phyloP scores from a whole-genome alignment of 2,888 invertebrate genomes.

The Tachina lurida region DNA sequence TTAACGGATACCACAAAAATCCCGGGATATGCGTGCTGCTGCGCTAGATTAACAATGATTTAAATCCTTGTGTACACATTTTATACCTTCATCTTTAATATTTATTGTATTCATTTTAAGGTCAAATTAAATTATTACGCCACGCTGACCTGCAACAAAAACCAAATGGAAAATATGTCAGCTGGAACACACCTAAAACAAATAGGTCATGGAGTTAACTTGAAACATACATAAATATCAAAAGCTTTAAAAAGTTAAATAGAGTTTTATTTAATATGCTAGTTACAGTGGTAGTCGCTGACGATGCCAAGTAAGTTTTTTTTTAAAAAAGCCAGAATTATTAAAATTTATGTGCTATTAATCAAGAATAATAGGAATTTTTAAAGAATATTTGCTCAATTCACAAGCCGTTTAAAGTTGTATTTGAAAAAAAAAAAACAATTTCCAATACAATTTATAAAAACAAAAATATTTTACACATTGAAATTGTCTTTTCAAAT shows the following conservation, averaged over 20 bases:
- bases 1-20: not conserved
- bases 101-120: conserved; percentile 32
- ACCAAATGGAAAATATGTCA: conserved; percentile 25
- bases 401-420: too few species aligned
- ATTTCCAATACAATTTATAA: too few species aligned
- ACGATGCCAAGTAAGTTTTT: too few species aligned
- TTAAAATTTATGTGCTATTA: too few species aligned
- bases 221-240: not conserved
- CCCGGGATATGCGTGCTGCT: conserved; percentile 8
- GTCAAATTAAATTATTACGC: conserved; percentile 58
- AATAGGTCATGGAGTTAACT: not conserved
- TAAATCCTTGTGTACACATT: not conserved
- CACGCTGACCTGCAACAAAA: conserved; percentile 57
- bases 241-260: not conserved
- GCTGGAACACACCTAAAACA: not conserved
- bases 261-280: not conserved
- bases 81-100: conserved; percentile 14
- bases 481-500: too few species aligned
- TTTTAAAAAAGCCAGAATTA: too few species aligned
- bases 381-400: too few species aligned
- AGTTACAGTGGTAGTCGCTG: too few species aligned
- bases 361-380: too few species aligned
- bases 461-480: too few species aligned
- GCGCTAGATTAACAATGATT: not conserved
- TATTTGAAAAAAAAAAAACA: too few species aligned